Percentiles rank a stretch among this genome's conserved stretches.
These are phyloP conservation scores for Siniperca knerii DNA, from an alignment of 2,113 vertebrate genomes.

Conservation along the genomic window DNA sequence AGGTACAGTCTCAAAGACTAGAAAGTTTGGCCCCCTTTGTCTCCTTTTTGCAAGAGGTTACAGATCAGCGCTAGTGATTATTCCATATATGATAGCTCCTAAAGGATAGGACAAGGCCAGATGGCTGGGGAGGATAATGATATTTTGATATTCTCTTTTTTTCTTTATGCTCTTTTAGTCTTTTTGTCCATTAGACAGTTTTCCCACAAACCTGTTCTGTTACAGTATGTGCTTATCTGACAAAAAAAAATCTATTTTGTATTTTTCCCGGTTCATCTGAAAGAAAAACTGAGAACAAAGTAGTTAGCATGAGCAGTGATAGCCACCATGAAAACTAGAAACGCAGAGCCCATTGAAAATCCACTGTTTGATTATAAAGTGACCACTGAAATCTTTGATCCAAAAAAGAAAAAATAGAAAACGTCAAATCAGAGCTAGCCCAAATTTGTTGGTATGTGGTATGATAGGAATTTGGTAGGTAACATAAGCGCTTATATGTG, in stretches of 20 bases:
- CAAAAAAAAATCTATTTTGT: too few relatives aligned
- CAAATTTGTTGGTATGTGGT: too few relatives aligned
- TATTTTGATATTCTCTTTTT: conserved; percentile 27
- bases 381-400: not conserved
- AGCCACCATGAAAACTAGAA: not conserved
- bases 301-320: not conserved
- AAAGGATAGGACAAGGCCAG: conserved; percentile 4
- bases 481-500: not conserved
- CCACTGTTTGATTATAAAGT: not conserved
- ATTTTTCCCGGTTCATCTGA: not conserved
- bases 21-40: conserved; percentile 34
- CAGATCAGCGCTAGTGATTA: conserved; percentile 26
- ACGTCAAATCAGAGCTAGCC: not conserved
- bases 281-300: not conserved
- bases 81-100: conserved; percentile 15
- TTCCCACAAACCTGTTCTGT: not conserved
- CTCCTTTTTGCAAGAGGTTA: conserved; percentile 3
- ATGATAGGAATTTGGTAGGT: too few relatives aligned
- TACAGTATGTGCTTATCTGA: not conserved
- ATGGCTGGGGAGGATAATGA: conserved; percentile 16
- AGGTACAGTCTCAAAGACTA: conserved; percentile 23
- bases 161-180: conserved; percentile 38
- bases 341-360: not conserved
- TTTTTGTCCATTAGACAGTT: conserved; percentile 13
- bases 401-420: not conserved